Conservation (phyloP, 2,888 invertebrate genomes). For the Calameuta pallipes region DNA sequence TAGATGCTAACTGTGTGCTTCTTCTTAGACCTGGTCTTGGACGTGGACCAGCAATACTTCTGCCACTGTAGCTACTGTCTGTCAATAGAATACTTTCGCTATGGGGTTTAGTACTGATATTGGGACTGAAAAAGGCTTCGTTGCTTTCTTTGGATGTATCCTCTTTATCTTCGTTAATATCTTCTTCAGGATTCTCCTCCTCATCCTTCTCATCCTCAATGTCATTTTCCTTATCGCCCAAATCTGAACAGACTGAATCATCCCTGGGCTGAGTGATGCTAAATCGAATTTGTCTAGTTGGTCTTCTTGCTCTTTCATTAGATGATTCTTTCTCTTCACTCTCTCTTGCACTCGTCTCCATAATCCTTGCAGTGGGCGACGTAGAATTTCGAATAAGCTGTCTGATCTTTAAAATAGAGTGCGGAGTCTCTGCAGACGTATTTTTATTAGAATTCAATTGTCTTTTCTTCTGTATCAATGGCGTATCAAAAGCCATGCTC, state of each 20-base stretch:
- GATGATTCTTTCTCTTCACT: conserved; percentile 19
- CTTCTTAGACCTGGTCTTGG: conserved; percentile 52
- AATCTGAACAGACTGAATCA: conserved; percentile 18
- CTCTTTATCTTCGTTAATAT: conserved; percentile 8
- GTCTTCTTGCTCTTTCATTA: conserved; percentile 19
- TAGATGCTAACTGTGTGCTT: conserved; percentile 29
- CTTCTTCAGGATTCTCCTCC: conserved; percentile 11
- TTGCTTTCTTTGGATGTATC: conserved; percentile 18
- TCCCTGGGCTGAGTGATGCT: conserved; percentile 40
- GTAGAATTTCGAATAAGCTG: conserved; percentile 51
- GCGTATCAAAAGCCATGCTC: conserved; percentile 50
- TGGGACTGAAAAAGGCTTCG: conserved; percentile 39
- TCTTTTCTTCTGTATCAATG: conserved; percentile 52
- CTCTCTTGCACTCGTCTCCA: background rate
- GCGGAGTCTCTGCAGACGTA: conserved; percentile 48
- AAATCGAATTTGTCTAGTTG: conserved; percentile 57
- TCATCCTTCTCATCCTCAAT: conserved; percentile 17
- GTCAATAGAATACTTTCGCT: conserved; percentile 41
- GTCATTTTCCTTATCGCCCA: conserved; percentile 8
- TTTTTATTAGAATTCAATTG: conserved; percentile 24
- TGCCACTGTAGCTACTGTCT: conserved; percentile 30
- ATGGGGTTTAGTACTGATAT: conserved; percentile 30
- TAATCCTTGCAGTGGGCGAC: conserved; percentile 32
- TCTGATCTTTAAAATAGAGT: conserved; percentile 61
- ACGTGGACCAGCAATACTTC: conserved; percentile 41